phyloP scores from a whole-genome alignment of 1,140 invertebrate genomes.

The Papilio polyxenes region DNA sequence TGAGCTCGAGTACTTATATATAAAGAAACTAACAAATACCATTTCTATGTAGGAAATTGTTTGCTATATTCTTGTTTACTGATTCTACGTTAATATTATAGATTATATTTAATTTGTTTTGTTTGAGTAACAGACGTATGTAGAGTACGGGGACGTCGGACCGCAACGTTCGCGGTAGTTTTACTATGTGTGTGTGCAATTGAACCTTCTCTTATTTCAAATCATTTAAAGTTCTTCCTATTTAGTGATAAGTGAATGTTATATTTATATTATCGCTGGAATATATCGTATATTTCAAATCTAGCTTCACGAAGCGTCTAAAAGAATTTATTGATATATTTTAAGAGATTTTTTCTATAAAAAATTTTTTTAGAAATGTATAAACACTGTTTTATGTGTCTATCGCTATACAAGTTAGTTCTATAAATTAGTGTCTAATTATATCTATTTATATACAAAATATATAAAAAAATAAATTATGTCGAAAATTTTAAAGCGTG shows the following conservation, averaged over 20 bases:
- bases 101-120: conserved; percentile 44
- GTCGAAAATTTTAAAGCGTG: conserved; percentile 61
- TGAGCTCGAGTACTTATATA: conserved; percentile 76
- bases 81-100: conserved; percentile 46
- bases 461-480: conserved; percentile 36
- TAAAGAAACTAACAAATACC: conserved; percentile 48
- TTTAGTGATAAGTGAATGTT: conserved; percentile 71
- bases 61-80: conserved; percentile 49
- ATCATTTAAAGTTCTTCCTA: conserved; percentile 77
- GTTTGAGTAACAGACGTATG: conserved; percentile 47
- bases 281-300: conserved; percentile 60
- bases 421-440: conserved; percentile 54
- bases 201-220: conserved; percentile 71
- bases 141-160: conserved; percentile 44
- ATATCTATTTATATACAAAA: conserved; percentile 54
- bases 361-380: conserved; percentile 72
- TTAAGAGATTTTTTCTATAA: conserved; percentile 77
- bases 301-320: conserved; percentile 54
- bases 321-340: conserved; percentile 78
- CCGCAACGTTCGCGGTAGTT: conserved; percentile 50
- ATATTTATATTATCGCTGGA: conserved; percentile 74
- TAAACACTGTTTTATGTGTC: conserved; percentile 75
- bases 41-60: conserved; percentile 57
- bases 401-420: conserved; percentile 72
- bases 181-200: conserved; percentile 74